Percentiles rank a stretch among this genome's conserved stretches.
Conservation (phyloP, 2,113 vertebrate genomes). For the Micromys minutus region DNA sequence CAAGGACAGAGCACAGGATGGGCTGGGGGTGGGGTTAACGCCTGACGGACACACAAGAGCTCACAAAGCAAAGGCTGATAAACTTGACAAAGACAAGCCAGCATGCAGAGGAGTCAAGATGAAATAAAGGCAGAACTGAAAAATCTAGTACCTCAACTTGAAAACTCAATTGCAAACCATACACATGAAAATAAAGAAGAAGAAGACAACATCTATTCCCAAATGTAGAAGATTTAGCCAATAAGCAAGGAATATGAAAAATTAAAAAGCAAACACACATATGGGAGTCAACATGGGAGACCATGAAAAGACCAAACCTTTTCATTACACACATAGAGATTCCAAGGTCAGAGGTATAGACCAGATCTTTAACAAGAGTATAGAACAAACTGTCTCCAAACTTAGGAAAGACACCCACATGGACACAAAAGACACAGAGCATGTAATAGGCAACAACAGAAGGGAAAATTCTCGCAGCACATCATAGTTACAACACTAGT, state of each 20-base stretch:
- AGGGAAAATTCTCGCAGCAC: neutral
- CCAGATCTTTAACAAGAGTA: neutral
- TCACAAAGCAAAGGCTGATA: neutral
- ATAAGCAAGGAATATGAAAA: neutral
- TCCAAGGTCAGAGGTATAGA: neutral
- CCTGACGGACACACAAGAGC: neutral
- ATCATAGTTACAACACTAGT: neutral
- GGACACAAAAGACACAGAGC: neutral
- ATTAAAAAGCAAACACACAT: neutral
- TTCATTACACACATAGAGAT: neutral
- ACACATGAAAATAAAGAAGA: too few species aligned
- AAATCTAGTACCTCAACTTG: neutral
- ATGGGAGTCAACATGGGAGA: neutral
- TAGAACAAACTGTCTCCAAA: neutral
- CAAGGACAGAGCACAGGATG: neutral
- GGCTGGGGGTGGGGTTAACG: too few species aligned
- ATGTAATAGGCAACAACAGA: neutral
- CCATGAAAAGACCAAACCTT: neutral
- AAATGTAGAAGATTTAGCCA: neutral
- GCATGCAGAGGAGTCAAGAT: neutral
- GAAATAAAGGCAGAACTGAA: neutral
- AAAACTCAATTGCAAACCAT: neutral
- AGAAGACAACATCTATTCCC: neutral
- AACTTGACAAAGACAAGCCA: neutral
- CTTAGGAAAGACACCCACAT: neutral